Base-by-base conservation (phyloP, 2,888 invertebrate species). In the Bombylius major region DNA sequence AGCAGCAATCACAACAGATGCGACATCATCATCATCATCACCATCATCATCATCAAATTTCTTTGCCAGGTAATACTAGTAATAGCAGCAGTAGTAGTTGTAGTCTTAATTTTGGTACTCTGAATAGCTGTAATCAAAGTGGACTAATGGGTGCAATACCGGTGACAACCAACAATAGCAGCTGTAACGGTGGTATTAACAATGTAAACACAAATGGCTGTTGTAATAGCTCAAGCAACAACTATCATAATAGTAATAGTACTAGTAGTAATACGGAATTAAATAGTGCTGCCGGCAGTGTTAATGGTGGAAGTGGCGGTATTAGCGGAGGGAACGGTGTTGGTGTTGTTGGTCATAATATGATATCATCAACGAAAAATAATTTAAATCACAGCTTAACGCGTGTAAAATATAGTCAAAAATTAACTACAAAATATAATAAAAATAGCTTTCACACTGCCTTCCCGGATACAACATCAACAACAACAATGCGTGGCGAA, bases 21-120 rank as follows among this genome's bases (percentile, higher is more conserved):
- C 54, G 55, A 14, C 60, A 61, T 46, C 53, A 54, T 50, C 59
- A 61, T 48, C 60, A 60, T 56, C 55, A 58, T 47, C 57, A 54
- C 13, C 58, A 56, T 36, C 61, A 62, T 45, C 58, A 60, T 36
- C 59, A 62, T 58, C 58, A 56, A 54, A 39, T 47, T 31, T 42
- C 55, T 11, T n/a, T 47, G 13, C 23, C 55, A 51, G 51, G 55
- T 55, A 55, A 55, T 42, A 47, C 39, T 55, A 51, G 55, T 51
- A 55, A 39, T 51, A 55, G 50, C 47, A 51, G 55, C 47, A 55
- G 51, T 47, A 47, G 42, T 55, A 55, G 47, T 51, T 51, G 47
- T 51, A 51, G 47, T 31, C 47, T 51, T 51, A 55, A 51, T 47
- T 55, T 46, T 51, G 50, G 51, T 51, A 55, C 46, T 47, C 36